Conservation (phyloP, 2,797 vertebrate genomes). For the Micrastur ruficollis region DNA sequence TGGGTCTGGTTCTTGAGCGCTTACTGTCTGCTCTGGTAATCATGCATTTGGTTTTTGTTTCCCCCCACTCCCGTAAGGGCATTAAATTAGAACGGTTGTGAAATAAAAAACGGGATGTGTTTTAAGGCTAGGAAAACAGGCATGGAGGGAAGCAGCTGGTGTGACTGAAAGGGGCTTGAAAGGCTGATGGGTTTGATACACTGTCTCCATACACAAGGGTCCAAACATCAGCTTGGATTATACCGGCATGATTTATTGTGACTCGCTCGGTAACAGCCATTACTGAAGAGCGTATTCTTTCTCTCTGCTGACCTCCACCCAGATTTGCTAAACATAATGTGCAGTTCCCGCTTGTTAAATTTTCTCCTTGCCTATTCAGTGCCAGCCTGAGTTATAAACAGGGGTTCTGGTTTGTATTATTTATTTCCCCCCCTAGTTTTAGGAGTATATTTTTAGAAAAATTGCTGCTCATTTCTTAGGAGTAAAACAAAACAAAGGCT, state of each 20-base stretch:
- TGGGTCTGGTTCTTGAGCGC: accelerated
- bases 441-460: conserved; percentile 63
- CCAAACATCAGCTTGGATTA: conserved; percentile 34
- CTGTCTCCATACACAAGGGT: not conserved
- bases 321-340: conserved; percentile 50
- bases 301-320: conserved; percentile 56
- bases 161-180: not conserved
- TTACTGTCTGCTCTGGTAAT: not conserved
- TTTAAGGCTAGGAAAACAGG: not conserved
- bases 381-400: conserved; percentile 57
- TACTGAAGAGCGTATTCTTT: conserved; percentile 12
- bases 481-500: conserved; percentile 58
- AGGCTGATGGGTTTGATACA: not conserved
- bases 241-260: conserved; percentile 32
- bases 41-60: accelerated
- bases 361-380: conserved; percentile 53
- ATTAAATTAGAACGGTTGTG: not conserved
- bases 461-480: conserved; percentile 36
- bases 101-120: not conserved
- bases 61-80: accelerated
- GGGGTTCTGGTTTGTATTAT: conserved; percentile 47
- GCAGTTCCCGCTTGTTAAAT: conserved; percentile 37
- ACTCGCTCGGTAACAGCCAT: not conserved
- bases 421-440: conserved; percentile 41
- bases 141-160: not conserved